Evolutionary conservation across 2,888 invertebrate species (phyloP).

Genomic region (Andrena marginata): DNA sequence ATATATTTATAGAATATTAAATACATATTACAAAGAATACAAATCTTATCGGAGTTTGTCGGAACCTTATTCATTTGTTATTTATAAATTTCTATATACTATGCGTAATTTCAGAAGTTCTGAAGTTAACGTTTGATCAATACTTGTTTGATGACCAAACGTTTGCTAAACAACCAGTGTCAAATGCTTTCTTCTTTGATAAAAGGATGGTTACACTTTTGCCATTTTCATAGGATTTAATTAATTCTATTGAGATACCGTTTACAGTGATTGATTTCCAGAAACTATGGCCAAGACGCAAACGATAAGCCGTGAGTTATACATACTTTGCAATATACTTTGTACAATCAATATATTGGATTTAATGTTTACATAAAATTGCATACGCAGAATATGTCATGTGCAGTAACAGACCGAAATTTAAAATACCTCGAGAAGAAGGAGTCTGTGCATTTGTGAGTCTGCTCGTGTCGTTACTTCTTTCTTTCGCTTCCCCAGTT

Average conservation of each 20-base stretch:
- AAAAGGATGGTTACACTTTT: neutral
- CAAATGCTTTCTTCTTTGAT: neutral
- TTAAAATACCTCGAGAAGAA: constrained; percentile 12
- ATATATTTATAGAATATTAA: constrained; percentile 46
- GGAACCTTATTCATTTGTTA: neutral
- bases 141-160: constrained; percentile 23
- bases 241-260: neutral
- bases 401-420: constrained; percentile 26
- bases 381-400: constrained; percentile 12
- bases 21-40: constrained; percentile 40
- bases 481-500: neutral
- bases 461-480: constrained; percentile 10
- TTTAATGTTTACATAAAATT: constrained; percentile 11
- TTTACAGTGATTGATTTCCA: constrained; percentile 2
- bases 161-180: constrained; percentile 5
- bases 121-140: constrained; percentile 63
- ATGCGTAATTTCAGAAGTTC: neutral
- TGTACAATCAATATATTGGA: neutral
- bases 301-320: constrained; percentile 44
- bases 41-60: constrained; percentile 22
- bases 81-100: neutral
- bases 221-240: neutral
- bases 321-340: constrained; percentile 22
- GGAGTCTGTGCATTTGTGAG: constrained; percentile 41
- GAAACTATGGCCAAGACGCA: constrained; percentile 26